These are phyloP conservation scores for Sinelater perroti DNA, from an alignment of 2,888 invertebrate species.

Conservation along the genomic window DNA sequence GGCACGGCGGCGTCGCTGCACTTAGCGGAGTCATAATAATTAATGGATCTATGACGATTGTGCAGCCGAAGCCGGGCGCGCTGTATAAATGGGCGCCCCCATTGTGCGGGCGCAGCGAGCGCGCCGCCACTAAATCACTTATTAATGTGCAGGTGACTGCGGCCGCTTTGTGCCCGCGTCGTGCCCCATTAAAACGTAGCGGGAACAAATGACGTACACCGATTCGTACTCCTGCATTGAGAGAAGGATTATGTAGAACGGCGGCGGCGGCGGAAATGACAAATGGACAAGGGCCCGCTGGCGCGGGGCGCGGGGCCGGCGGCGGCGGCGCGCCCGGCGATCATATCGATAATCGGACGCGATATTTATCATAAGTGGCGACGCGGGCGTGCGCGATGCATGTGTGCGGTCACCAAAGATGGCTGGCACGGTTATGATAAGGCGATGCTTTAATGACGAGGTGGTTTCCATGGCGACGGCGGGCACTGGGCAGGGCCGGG, in stretches of 20 bases:
- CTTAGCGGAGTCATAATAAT: constrained; percentile 39
- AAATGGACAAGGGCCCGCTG: constrained; percentile 46
- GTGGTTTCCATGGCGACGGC: constrained; percentile 64
- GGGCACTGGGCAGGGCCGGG: constrained; percentile 62
- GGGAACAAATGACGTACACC: constrained; percentile 58
- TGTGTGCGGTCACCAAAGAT: constrained; percentile 60
- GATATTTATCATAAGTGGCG: constrained; percentile 50
- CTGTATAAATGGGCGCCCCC: constrained; percentile 44
- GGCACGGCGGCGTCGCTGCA: constrained; percentile 9
- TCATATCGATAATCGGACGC: constrained; percentile 39
- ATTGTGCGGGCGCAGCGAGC: constrained; percentile 44
- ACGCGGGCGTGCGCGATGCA: constrained; percentile 46
- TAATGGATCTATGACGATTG: constrained; percentile 43
- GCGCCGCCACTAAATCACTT: constrained; percentile 48
- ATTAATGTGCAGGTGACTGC: constrained; percentile 55
- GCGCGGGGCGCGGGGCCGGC: constrained; percentile 32
- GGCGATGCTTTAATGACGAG: constrained; percentile 67
- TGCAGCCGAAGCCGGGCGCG: constrained; percentile 33
- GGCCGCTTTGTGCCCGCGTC: constrained; percentile 48
- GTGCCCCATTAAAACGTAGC: constrained; percentile 46
- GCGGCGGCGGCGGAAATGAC: constrained; percentile 44
- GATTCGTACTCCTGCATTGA: constrained; percentile 56
- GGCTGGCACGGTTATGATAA: constrained; percentile 66
- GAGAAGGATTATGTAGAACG: constrained; percentile 47
- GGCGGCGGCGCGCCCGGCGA: constrained; percentile 24